Evolutionary conservation across 2,113 vertebrate species (phyloP).

Genomic region (Rissa tridactyla): DNA sequence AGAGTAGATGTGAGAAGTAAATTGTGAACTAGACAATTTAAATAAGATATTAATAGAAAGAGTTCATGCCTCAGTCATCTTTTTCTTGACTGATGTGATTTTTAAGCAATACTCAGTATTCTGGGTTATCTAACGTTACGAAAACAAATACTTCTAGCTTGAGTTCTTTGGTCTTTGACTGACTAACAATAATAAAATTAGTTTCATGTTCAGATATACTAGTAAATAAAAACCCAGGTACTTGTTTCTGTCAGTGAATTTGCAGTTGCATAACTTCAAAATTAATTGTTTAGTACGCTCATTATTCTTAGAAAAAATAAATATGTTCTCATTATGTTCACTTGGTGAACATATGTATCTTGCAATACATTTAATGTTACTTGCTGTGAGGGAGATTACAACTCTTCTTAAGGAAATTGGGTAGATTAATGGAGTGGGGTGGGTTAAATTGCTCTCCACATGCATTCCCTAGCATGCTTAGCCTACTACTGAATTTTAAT

Average conservation of each 20-base stretch:
- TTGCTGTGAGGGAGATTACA: conserved; percentile 57
- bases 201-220: not conserved
- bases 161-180: not conserved
- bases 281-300: conserved; percentile 53
- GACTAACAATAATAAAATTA: not conserved
- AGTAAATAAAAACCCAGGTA: not conserved
- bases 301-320: conserved; percentile 53
- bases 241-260: conserved; percentile 29
- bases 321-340: conserved; percentile 39
- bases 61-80: not conserved
- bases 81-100: not conserved
- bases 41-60: not conserved
- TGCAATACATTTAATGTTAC: conserved; percentile 17
- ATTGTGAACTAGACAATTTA: not conserved
- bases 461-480: conserved; percentile 13
- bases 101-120: not conserved
- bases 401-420: conserved; percentile 48
- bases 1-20: not conserved
- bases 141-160: not conserved
- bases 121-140: not conserved
- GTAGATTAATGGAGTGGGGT: conserved; percentile 54
- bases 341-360: conserved; percentile 54
- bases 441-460: conserved; percentile 39
- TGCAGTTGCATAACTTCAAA: conserved; percentile 39
- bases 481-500: not conserved